Evolutionary conservation across 2,113 vertebrate genomes (phyloP).

Genomic region (Mirza zaza): DNA sequence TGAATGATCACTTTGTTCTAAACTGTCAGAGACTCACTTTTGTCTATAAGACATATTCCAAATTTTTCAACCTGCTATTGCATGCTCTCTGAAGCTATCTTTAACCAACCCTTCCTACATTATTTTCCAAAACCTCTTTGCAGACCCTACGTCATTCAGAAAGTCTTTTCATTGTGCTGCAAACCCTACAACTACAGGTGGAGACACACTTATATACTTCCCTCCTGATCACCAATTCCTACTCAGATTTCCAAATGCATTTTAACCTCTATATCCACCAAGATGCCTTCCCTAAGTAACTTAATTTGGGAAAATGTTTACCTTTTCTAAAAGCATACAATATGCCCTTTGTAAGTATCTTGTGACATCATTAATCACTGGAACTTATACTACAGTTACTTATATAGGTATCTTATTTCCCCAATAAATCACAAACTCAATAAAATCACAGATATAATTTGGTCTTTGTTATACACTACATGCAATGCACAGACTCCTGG

Average conservation of each 20-base stretch:
- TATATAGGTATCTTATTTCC: neutral
- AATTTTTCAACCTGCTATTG: neutral
- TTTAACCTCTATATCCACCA: neutral
- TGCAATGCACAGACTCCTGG: rapidly evolving
- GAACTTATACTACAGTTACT: neutral
- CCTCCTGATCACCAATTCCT: too few relatives aligned
- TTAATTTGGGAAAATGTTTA: neutral
- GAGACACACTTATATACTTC: rapidly evolving
- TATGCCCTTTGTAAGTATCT: too few relatives aligned
- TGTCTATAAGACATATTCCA: neutral
- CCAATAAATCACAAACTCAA: neutral
- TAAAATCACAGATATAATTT: neutral
- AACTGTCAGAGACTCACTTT: neutral
- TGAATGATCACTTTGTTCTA: neutral
- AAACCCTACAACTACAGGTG: rapidly evolving
- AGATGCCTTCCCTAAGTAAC: too few relatives aligned
- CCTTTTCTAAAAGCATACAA: neutral
- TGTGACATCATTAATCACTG: neutral
- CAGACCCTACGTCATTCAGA: rapidly evolving
- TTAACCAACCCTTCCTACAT: neutral
- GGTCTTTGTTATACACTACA: neutral
- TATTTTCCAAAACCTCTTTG: neutral
- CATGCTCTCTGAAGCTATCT: neutral
- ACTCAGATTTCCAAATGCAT: neutral
- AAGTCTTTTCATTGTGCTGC: neutral